Evolutionary conservation across 2,797 vertebrate species (phyloP).

Genomic region (Graptemys geographica): DNA sequence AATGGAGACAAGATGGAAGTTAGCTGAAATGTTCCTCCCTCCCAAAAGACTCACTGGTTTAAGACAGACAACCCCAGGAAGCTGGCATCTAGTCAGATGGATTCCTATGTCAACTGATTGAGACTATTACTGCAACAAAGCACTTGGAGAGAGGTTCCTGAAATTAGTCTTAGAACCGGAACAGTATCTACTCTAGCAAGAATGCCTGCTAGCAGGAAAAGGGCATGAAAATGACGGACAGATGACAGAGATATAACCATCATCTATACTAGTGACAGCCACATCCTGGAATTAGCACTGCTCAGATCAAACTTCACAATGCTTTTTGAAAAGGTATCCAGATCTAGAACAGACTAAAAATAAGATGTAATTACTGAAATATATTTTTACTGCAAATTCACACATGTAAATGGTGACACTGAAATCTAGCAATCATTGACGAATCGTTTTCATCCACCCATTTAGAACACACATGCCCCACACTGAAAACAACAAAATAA

Average conservation of each 20-base stretch:
- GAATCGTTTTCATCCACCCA: neutral
- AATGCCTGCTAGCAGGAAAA: neutral
- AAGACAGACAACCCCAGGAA: neutral
- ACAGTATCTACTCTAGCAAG: neutral
- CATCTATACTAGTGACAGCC: neutral
- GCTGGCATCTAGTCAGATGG: neutral
- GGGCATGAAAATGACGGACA: neutral
- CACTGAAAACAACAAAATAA: neutral
- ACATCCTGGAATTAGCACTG: neutral
- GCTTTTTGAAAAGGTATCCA: neutral
- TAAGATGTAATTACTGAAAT: neutral
- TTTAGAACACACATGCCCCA: neutral
- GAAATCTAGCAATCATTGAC: neutral
- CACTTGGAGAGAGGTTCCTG: neutral
- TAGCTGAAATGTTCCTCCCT: neutral
- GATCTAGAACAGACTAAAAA: neutral
- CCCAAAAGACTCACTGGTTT: neutral
- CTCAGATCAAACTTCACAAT: neutral
- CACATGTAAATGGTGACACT: neutral
- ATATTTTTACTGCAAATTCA: neutral
- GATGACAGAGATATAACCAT: neutral
- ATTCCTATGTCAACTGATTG: neutral
- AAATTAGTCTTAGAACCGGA: neutral
- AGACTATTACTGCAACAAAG: neutral
- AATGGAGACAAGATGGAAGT: neutral